Evolutionary conservation across 2,113 vertebrate genomes (phyloP), one percentile per base, ranked within the genome.

Genomic region (Lates calcarifer): DNA sequence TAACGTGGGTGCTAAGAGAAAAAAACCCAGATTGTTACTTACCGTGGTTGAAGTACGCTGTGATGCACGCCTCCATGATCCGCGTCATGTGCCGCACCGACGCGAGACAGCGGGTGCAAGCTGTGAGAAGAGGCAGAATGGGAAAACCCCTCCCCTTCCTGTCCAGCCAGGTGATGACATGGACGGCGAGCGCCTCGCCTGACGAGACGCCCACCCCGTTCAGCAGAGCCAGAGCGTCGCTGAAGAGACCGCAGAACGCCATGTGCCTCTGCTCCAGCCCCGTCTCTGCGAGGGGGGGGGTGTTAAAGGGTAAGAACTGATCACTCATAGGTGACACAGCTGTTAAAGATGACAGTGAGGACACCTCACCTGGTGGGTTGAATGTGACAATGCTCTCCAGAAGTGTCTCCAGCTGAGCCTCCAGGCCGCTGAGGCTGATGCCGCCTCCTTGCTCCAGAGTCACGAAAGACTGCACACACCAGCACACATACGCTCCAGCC

Each of bases 81-180:
- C 96, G 96, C 0, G 97, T 96, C 98, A 99, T 98, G 88, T 99
- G 98, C 18, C 95, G 95, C 51, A 99, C 97, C 0, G 98, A 99
- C 1, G 98, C 97, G 80, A 99, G 94, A 85, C 96, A 97, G 87
- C 95, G 95, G 49, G 97, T 98, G 0, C 97, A 96, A 0, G 98
- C 97, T 0, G 98, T 99, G 53, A 99, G 94, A 1, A 99, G 95
- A 0, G 98, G 98, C 91, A 99, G 95, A 4, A 97, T 96, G 9
- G 96, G 93, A 76, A 96, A 87, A 28, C 96, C 96, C 0, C 90
- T 95, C 74, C 97, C 95, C 10, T 94, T 96, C 71, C 92, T 90
- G 31, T 94, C 92, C 17, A 98, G 95, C 98, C 98, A 99, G 64
- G 49, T 73, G 7, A 95, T 94, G 26, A 99, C 87, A 35, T 94